Evolutionary conservation across 1,140 invertebrate species (phyloP).

Genomic region (Hylyphantes graminicola): DNA sequence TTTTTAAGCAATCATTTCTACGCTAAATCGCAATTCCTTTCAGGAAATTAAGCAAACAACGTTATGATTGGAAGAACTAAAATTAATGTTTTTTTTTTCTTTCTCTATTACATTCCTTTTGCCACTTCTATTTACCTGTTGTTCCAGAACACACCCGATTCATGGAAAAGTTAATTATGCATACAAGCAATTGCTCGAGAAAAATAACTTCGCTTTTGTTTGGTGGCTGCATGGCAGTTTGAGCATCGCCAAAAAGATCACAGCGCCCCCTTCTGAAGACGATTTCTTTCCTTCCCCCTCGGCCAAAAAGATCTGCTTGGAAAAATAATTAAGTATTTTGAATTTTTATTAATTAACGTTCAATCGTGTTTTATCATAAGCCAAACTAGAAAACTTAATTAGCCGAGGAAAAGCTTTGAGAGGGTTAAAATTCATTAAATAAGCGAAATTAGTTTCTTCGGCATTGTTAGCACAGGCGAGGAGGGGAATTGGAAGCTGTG

Average conservation of each 20-base stretch:
- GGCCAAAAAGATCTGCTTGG: slow-evolving; percentile 29
- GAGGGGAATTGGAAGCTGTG: slow-evolving; percentile 21
- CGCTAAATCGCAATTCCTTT: too few species aligned
- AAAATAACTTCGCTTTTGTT: slow-evolving; percentile 32
- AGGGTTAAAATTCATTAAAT: slow-evolving; percentile 58
- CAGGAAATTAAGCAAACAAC: too few species aligned
- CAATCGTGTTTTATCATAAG: slow-evolving; percentile 61
- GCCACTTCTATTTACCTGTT: slow-evolving; percentile 40
- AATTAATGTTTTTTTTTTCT: slow-evolving; percentile 17
- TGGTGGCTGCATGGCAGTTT: neutral
- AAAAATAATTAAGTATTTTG: slow-evolving; percentile 59
- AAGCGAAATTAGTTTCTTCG: slow-evolving; percentile 59
- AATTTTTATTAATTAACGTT: slow-evolving; percentile 61
- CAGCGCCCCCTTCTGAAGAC: neutral
- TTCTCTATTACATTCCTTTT: slow-evolving; percentile 10
- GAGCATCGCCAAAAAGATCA: neutral
- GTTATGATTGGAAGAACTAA: slow-evolving; percentile 4
- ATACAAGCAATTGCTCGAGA: slow-evolving; percentile 27
- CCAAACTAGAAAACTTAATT: slow-evolving; percentile 60
- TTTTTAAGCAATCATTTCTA: too few species aligned
- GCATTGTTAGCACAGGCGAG: slow-evolving; percentile 55
- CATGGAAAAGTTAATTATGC: slow-evolving; percentile 50
- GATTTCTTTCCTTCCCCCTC: neutral
- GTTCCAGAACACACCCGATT: slow-evolving; percentile 34
- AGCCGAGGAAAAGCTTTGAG: slow-evolving; percentile 53